phyloP scores from a whole-genome alignment of 1,140 invertebrate genomes.

The Anastatus disparis region DNA sequence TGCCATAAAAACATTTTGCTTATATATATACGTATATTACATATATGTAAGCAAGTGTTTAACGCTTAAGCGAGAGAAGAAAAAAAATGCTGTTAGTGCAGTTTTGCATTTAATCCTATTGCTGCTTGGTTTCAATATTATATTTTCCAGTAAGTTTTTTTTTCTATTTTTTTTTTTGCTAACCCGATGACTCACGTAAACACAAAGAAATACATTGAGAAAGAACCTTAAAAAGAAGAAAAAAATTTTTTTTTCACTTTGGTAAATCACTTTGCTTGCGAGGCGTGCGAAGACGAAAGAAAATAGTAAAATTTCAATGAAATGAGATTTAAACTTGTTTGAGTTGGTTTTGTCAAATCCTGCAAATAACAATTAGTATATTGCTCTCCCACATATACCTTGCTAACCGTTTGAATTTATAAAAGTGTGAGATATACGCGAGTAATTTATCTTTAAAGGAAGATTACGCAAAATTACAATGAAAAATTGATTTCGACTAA shows the following conservation, averaged over 20 bases:
- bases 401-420: no score
- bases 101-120: slow-evolving; percentile 36
- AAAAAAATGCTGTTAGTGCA: slow-evolving; percentile 27
- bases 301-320: no score
- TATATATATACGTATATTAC: not conserved
- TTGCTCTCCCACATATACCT: no score
- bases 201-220: slow-evolving; percentile 31
- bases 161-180: no score
- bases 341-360: no score
- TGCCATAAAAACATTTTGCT: slow-evolving; percentile 26
- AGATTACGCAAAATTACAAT: not conserved
- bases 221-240: no score
- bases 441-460: not conserved
- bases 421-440: no score
- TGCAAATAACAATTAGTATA: no score
- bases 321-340: no score
- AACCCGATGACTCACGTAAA: slow-evolving; percentile 28
- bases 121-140: slow-evolving; percentile 27
- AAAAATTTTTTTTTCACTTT: slow-evolving; percentile 26
- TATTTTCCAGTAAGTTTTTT: no score
- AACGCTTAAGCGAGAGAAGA: no score
- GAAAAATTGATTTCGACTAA: not conserved
- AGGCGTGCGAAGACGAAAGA: not conserved
- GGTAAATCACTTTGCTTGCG: slow-evolving; percentile 24
- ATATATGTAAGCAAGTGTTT: not conserved